Conservation (phyloP, 2,113 vertebrate genomes). For the Maylandia zebra region DNA sequence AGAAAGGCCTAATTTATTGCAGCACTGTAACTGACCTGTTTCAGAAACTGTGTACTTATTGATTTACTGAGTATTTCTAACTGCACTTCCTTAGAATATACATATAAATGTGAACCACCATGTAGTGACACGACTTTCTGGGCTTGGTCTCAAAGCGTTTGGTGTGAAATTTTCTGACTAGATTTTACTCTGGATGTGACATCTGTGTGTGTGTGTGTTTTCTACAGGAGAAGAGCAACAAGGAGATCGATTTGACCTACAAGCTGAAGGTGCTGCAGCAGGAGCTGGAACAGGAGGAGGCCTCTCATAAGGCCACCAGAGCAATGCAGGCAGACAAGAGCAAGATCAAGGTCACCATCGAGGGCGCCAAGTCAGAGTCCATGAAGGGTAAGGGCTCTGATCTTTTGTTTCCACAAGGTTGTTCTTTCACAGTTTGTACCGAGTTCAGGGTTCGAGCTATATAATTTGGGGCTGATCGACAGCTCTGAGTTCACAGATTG, state of each 20-base stretch:
- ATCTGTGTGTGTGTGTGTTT: not conserved
- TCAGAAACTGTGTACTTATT: not conserved
- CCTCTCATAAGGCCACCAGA: conserved; percentile 91
- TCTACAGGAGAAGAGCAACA: conserved; percentile 90
- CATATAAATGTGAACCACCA: not conserved
- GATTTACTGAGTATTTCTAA: not conserved
- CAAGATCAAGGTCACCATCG: conserved; percentile 95
- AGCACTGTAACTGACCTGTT: not conserved
- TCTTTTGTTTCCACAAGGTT: not conserved
- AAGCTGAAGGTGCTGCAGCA: conserved; percentile 96
- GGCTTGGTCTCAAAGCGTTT: accelerated
- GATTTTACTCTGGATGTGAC: not conserved
- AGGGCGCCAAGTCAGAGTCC: conserved; percentile 95
- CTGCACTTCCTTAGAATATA: not conserved
- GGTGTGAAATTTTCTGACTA: not conserved
- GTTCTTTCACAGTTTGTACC: not conserved
- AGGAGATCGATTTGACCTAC: conserved; percentile 98
- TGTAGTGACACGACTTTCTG: not conserved
- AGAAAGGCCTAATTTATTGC: not conserved
- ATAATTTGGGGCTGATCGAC: not conserved
- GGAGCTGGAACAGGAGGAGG: conserved; percentile 90
- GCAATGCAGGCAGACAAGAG: conserved; percentile 92
- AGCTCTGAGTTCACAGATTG: accelerated
- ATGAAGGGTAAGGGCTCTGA: conserved; percentile 82
- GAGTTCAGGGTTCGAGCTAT: not conserved